Evolutionary conservation across 2,888 invertebrate species (phyloP), one percentile per base, ranked within the genome.

Genomic region (Carcina quercana): DNA sequence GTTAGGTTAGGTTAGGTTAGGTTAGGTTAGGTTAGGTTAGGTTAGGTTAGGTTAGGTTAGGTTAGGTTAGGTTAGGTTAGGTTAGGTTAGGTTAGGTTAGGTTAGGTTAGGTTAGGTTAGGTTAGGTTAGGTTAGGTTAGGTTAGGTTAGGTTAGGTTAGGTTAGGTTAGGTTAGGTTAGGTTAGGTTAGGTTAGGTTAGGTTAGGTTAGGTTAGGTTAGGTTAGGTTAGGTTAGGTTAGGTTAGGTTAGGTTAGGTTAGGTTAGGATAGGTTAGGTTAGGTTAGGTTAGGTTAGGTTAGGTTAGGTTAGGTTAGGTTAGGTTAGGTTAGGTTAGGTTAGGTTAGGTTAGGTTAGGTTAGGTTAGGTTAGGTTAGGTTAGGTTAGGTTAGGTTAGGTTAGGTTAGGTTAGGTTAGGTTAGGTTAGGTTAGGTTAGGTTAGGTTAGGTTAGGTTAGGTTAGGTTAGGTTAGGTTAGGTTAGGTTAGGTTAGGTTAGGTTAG

Each of bases 191-290:
- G 40, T 38, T 37, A 28, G 41, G 38, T 34, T 37, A 39, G 41
- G 34, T 37, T n/a, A 29, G 38, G 28, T 34, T 40, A 32, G 34
- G 34, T 34, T 34, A 27, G 37, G 32, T 41, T 37, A 35, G 37
- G 37, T 37, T 35, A 30, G 40, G 39, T 44, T 39, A 39, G 44
- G 41, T 42, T 40, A 34, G 40, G 44, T 39, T 39, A 39, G 38
- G 43, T 43, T 43, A 39, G 43, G 43, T 41, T 41, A 39, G 43
- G 43, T 43, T 43, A 38, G 40, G 42, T 44, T 44, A 44, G 43
- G 42, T 42, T 42, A 43, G 44, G 45, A 45, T 47, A 45, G 47
- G 47, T 47, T 47, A 45, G 45, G 47, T 47, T 45, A 45, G 45
- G 45, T 45, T 47, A 43, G 41, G 45, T 47, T 45, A 45, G 42